Base-by-base conservation (phyloP, 2,888 invertebrate species). In the Euspilapteryx auroguttella region DNA sequence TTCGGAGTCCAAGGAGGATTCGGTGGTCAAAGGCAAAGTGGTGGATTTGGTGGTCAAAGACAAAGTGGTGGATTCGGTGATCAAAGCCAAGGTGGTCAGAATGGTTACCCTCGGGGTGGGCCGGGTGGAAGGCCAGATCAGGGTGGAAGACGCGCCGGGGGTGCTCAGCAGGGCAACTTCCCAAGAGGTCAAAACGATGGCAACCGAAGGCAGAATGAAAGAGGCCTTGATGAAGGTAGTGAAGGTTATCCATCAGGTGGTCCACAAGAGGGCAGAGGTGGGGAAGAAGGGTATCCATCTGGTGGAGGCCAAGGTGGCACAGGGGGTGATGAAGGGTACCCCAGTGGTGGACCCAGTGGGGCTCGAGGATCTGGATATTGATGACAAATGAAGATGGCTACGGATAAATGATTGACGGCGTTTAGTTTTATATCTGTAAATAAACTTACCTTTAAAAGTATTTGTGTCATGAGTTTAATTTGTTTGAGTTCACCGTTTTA, bases 311-410 rank as follows among this genome's bases (percentile, higher is more conserved):
- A 17, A 8, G 8, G 17, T 17, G 17, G 17, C 8, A 30, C 35
- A 7, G 44, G 45, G 21, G 52, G 47, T 4, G 47, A 50, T 12
- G 54, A 63, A 13, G 71, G 71, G 1, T 71, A 71, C 32, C 63
- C 71, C 1, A 63, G 62, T 14, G 71, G 73, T 23, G 63, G 61
- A 7, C 75, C 75, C 1, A 51, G 42, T 28, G 75, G 73, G 2
- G 58, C 48, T 2, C 47, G 64, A 29, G 75, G 75, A n/a, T 62
- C 71, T 3, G 75, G 75, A 29, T 75, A 61, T 39, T 75, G 37
- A 57, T n/a, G n/a, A n/a, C n/a, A n/a, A n/a, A n/a, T n/a, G n/a
- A n/a, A n/a, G n/a, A n/a, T n/a, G n/a, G n/a, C n/a, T n/a, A n/a
- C n/a, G n/a, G n/a, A n/a, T n/a, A n/a, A n/a, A n/a, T n/a, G n/a